Evolutionary conservation across 92 coral and sea anemone species (phyloP).

Genomic region (Plumapathes pennacea): DNA sequence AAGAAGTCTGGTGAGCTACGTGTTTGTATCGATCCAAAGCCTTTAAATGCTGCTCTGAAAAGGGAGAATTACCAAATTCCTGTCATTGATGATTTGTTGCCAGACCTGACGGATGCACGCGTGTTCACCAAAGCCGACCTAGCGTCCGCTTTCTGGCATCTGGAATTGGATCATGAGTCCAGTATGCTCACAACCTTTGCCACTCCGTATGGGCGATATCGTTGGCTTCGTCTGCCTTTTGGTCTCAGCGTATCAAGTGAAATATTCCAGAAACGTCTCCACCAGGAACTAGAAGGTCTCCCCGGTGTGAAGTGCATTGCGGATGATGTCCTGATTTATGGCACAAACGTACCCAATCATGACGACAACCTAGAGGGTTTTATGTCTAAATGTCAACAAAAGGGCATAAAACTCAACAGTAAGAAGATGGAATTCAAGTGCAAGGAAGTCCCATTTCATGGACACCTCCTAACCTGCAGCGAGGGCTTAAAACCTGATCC

Average conservation of each 20-base stretch:
- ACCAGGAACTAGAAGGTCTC: constrained; percentile 21
- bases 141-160: constrained; percentile 26
- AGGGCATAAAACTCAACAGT: constrained; percentile 18
- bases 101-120: constrained; percentile 13
- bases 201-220: constrained; percentile 15
- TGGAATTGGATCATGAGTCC: constrained; percentile 6
- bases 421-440: constrained; percentile 27
- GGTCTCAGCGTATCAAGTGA: constrained; percentile 37
- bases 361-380: constrained; percentile 21
- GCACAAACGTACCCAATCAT: constrained; percentile 7
- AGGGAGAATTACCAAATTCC: no score
- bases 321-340: constrained; percentile 4
- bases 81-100: no score
- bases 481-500: constrained; percentile 26
- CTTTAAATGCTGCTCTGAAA: no score
- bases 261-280: constrained; percentile 32
- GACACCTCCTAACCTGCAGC: constrained; percentile 21
- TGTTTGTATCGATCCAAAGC: no score
- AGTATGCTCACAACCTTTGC: constrained; percentile 8
- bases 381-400: constrained; percentile 14
- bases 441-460: constrained; percentile 35
- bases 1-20: constrained; percentile 7
- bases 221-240: constrained; percentile 27
- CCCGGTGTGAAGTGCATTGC: constrained; percentile 22
- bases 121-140: constrained; percentile 26